phyloP scores from a whole-genome alignment of 2,797 vertebrate genomes.

The Pangasius larnaudii region DNA sequence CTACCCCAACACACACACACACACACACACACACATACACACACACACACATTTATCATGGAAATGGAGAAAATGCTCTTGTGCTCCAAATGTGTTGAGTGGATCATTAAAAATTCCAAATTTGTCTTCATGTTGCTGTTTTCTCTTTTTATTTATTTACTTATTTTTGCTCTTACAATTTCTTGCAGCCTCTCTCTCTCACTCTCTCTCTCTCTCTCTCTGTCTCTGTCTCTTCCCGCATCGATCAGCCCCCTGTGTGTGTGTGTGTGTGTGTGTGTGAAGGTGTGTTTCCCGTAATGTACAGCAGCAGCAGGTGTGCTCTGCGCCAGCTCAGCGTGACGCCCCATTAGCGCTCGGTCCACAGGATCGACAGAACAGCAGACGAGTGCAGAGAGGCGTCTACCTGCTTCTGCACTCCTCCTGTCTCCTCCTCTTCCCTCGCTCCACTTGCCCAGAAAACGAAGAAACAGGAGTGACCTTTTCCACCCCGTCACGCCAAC shows the following conservation, averaged over 20 bases:
- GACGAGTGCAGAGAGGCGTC: conserved; percentile 31
- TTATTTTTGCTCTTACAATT: not conserved
- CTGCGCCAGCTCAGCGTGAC: conserved; percentile 45
- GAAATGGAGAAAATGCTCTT: not conserved
- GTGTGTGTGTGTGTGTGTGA: conserved; percentile 28
- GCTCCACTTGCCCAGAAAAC: not conserved
- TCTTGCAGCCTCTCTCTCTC: not conserved
- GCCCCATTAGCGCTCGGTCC: conserved; percentile 47
- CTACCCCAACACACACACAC: not conserved
- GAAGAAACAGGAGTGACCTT: conserved; percentile 45
- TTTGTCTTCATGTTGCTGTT: not conserved
- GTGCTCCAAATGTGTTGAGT: not conserved
- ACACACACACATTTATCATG: not conserved
- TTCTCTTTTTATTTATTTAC: too few relatives aligned
- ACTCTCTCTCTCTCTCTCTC: not conserved
- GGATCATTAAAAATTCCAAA: conserved; percentile 1
- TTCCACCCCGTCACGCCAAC: conserved; percentile 31
- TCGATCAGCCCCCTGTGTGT: not conserved
- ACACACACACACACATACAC: conserved; percentile 13
- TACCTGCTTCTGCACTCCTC: conserved; percentile 1
- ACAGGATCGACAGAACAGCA: conserved; percentile 30
- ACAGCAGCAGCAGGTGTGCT: conserved; percentile 20
- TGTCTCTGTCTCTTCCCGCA: conserved; percentile 4
- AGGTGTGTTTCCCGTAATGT: conserved; percentile 28
- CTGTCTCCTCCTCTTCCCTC: not conserved